These are phyloP conservation scores for Gortyna flavago DNA, from an alignment of 2,888 invertebrate species.

Conservation along the genomic window DNA sequence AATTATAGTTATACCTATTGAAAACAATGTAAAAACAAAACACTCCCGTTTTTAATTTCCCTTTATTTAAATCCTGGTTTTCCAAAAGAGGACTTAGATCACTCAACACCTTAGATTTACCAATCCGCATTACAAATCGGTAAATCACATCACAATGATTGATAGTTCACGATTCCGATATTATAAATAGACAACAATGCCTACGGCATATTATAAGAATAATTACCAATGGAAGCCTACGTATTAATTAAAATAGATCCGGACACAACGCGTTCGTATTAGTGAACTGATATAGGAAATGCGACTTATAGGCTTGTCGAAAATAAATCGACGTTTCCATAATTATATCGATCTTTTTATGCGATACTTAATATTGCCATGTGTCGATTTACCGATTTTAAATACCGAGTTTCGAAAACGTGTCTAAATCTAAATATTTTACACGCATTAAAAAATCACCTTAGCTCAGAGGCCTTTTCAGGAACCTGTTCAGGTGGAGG, in stretches of 20 bases:
- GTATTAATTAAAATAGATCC: conserved; percentile 62
- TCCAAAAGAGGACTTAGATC: background rate
- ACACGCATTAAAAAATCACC: background rate
- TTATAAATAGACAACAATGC: conserved; percentile 40
- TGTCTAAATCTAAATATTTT: background rate
- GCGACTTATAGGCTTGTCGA: conserved; percentile 56
- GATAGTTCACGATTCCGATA: conserved; percentile 45
- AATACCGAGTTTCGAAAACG: background rate
- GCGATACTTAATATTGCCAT: no score
- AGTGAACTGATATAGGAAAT: conserved; percentile 58
- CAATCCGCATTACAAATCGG: conserved; percentile 42
- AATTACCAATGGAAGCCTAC: conserved; percentile 56
- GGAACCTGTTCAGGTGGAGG: no score
- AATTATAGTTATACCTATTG: background rate
- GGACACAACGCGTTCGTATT: conserved; percentile 54
- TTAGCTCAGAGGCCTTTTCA: rapidly evolving
- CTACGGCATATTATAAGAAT: conserved; percentile 20
- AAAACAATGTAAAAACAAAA: background rate
- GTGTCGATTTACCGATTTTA: background rate
- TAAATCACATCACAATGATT: conserved; percentile 51
- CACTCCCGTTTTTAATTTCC: background rate
- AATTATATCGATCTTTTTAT: background rate
- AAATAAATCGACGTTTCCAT: background rate
- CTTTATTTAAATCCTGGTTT: background rate
- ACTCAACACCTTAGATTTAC: conserved; percentile 20